These are phyloP conservation scores for Metellina segmentata DNA, from an alignment of 2,888 invertebrate genomes.

Conservation along the genomic window DNA sequence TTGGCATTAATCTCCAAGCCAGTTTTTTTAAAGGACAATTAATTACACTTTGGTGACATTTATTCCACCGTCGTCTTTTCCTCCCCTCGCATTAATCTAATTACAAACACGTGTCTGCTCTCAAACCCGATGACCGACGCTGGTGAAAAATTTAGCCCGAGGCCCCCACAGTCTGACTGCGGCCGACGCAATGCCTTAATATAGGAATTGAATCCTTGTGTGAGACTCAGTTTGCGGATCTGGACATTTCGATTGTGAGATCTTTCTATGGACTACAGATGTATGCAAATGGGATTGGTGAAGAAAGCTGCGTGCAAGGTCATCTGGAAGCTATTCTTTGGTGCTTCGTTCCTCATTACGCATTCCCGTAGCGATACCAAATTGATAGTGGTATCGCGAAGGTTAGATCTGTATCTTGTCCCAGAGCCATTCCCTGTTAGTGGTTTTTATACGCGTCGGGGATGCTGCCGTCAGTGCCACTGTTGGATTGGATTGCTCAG, in stretches of 20 bases:
- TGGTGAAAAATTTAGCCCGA: neutral
- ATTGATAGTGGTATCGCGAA: conserved; percentile 33
- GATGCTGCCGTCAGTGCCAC: neutral
- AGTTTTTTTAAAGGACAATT: neutral
- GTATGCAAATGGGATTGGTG: conserved; percentile 36
- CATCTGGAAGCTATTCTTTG: conserved; percentile 10
- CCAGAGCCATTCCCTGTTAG: neutral
- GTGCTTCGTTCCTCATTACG: conserved; percentile 27
- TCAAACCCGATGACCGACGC: neutral
- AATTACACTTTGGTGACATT: neutral
- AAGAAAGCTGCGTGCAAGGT: conserved; percentile 17
- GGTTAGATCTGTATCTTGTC: conserved; percentile 47
- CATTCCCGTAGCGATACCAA: conserved; percentile 19
- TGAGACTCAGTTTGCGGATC: no score
- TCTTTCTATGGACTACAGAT: conserved; percentile 1
- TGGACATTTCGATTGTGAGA: no score
- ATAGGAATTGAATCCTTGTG: neutral
- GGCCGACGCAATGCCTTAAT: neutral
- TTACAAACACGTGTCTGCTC: neutral
- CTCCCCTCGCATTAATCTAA: neutral
- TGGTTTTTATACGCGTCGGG: neutral
- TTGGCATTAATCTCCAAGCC: no score
- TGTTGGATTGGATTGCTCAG: neutral
- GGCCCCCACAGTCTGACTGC: neutral
- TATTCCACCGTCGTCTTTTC: neutral